These are phyloP conservation scores for Aleiodes testaceus DNA, from an alignment of 2,888 invertebrate species.

Conservation along the genomic window DNA sequence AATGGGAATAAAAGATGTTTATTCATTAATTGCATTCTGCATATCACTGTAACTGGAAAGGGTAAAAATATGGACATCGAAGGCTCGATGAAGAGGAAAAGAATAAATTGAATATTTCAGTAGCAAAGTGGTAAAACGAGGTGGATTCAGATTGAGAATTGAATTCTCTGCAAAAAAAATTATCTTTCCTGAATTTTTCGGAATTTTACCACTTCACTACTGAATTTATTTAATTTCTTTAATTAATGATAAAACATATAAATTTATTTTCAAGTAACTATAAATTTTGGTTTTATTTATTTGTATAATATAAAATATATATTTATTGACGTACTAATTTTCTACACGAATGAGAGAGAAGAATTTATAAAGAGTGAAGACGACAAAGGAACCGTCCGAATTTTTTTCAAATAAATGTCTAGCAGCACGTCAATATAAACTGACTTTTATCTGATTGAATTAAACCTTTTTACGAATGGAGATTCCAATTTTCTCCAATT, in stretches of 20 bases:
- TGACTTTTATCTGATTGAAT: too few species aligned
- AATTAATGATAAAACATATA: neutral
- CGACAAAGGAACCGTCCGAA: slow-evolving; percentile 32
- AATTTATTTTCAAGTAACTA: slow-evolving; percentile 28
- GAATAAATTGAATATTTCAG: neutral
- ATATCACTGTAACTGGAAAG: slow-evolving; percentile 38
- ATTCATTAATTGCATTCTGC: slow-evolving; percentile 17
- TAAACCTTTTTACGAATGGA: too few species aligned
- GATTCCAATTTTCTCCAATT: too few species aligned
- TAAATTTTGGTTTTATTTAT: slow-evolving; percentile 17
- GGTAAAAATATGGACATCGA: neutral
- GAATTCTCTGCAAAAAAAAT: too few species aligned
- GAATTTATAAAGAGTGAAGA: slow-evolving; percentile 27
- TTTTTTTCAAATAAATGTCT: slow-evolving; percentile 25
- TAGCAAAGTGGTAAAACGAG: too few species aligned
- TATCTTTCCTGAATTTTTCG: too few species aligned
- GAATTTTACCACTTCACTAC: too few species aligned
- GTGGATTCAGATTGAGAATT: too few species aligned
- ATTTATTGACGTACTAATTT: slow-evolving; percentile 34
- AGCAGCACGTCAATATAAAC: slow-evolving; percentile 23
- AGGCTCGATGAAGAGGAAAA: neutral
- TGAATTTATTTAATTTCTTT: neutral
- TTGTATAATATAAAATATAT: slow-evolving; percentile 22
- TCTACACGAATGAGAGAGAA: slow-evolving; percentile 31
- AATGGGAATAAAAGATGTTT: slow-evolving; percentile 17